A percentile compares a stretch with the other conserved stretches of the same genome.
Conservation (phyloP, 1,140 invertebrate genomes). For the Potamilus streckersoni region DNA sequence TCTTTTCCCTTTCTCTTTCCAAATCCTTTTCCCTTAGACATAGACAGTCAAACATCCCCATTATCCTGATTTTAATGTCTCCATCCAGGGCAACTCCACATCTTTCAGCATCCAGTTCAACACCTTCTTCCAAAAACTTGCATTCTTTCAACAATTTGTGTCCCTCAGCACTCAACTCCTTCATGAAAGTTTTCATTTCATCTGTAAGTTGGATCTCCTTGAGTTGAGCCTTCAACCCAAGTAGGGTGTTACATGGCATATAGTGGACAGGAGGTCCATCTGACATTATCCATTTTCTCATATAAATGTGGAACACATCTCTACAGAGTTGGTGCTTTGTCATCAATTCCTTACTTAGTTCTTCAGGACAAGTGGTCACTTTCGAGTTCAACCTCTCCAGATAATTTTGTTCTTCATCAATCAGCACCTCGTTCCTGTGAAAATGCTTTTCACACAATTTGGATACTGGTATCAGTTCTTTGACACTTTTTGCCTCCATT, state of each 20-base stretch:
- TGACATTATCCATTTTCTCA: constrained; percentile 20
- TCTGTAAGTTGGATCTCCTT: constrained; percentile 13
- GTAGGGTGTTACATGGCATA: constrained; percentile 25
- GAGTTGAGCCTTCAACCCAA: constrained; percentile 12
- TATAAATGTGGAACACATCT: constrained; percentile 7
- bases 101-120: constrained; percentile 27
- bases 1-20: not conserved
- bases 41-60: constrained; percentile 8
- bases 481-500: constrained; percentile 1
- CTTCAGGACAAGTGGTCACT: constrained; percentile 8
- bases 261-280: constrained; percentile 26
- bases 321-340: constrained; percentile 20
- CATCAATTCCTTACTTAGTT: constrained; percentile 12
- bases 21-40: not conserved
- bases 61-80: constrained; percentile 4
- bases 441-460: constrained; percentile 18
- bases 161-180: constrained; percentile 11
- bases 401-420: constrained; percentile 16
- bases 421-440: constrained; percentile 23
- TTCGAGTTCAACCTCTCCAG: constrained; percentile 7
- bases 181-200: constrained; percentile 14
- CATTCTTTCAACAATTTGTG: constrained; percentile 20
- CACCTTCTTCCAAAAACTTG: constrained; percentile 24
- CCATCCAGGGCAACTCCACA: constrained; percentile 6
- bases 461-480: constrained; percentile 11